These are phyloP conservation scores for Lutjanus argentimaculatus DNA, from an alignment of 2,797 vertebrate genomes.

Conservation along the genomic window DNA sequence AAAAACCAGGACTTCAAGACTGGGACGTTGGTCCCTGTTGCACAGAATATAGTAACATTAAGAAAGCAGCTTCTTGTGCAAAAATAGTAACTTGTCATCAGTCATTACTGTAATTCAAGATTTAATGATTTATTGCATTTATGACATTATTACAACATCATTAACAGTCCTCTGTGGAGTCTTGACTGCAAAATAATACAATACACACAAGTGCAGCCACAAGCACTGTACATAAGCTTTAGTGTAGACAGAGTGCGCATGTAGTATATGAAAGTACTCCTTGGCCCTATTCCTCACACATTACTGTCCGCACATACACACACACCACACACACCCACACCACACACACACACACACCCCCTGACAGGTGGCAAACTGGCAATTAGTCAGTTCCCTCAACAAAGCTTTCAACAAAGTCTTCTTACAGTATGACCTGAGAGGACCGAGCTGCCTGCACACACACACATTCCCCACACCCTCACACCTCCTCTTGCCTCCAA, in stretches of 20 bases:
- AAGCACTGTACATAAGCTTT: neutral
- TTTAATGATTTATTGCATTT: neutral
- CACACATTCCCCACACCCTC: conserved; percentile 8
- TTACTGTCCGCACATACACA: neutral
- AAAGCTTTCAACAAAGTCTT: conserved; percentile 47
- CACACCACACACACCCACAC: conserved; percentile 3
- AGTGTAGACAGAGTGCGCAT: neutral
- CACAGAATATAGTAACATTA: neutral
- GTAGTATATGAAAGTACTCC: neutral
- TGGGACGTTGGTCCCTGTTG: no score
- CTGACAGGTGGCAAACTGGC: conserved; percentile 57
- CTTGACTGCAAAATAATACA: no score
- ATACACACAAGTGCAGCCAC: neutral
- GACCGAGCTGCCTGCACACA: conserved; percentile 10
- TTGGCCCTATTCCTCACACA: neutral
- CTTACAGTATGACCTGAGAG: conserved; percentile 38
- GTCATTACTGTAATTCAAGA: neutral
- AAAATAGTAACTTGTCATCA: neutral
- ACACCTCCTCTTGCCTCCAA: conserved; percentile 18
- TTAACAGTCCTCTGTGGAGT: neutral
- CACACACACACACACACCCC: conserved; percentile 11
- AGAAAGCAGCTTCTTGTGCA: no score
- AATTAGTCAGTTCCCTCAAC: conserved; percentile 57
- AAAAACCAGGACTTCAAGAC: no score
- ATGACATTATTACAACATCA: no score